Conservation (phyloP, 2,113 vertebrate species). For the Syrmaticus mikado region DNA sequence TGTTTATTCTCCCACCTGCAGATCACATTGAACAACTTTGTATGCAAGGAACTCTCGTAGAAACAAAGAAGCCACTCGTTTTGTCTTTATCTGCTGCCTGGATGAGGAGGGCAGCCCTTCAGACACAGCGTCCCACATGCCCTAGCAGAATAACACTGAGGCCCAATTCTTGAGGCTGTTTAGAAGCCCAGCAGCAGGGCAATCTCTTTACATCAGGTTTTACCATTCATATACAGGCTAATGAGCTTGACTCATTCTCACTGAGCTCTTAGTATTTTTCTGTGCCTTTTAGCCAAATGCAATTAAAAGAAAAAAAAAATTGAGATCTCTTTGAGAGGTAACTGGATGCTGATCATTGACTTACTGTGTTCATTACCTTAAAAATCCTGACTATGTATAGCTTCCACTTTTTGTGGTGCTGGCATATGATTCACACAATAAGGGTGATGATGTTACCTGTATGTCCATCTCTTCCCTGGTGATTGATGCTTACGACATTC, state of each 20-base stretch:
- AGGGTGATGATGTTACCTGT: slow-evolving; percentile 80
- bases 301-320: neutral
- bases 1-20: neutral
- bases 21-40: neutral
- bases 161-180: neutral
- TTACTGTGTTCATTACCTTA: neutral
- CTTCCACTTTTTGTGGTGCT: neutral
- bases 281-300: neutral
- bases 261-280: neutral
- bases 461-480: slow-evolving; percentile 94
- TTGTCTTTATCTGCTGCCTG: fast-evolving
- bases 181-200: neutral
- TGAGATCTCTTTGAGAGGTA: neutral
- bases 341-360: fast-evolving
- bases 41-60: neutral
- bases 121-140: fast-evolving
- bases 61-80: neutral
- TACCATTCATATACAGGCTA: neutral
- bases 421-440: fast-evolving
- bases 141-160: neutral
- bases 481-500: slow-evolving; percentile 89
- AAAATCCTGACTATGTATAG: neutral
- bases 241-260: neutral
- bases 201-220: neutral
- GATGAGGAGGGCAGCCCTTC: neutral